These are phyloP conservation scores for Monoplex corrugatus DNA, from an alignment of 2,888 invertebrate species.

Conservation along the genomic window DNA sequence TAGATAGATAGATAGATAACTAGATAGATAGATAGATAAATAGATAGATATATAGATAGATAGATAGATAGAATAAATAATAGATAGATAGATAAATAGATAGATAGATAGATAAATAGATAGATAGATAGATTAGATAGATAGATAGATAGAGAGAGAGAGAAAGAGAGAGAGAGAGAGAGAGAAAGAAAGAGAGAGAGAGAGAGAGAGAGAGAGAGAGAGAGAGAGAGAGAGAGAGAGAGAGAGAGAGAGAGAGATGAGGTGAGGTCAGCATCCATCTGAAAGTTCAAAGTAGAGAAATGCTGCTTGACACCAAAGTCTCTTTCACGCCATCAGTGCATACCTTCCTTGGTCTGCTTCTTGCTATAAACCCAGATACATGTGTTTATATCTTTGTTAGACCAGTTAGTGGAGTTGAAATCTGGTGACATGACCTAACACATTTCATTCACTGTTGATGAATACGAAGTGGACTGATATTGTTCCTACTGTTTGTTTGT, in stretches of 20 bases:
- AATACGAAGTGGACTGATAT: too few species aligned
- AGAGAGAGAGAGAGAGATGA: background rate
- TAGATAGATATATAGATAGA: background rate
- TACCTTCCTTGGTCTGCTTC: too few species aligned
- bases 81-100: background rate
- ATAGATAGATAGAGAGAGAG: background rate
- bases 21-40: background rate
- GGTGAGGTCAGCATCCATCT: too few species aligned
- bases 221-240: conserved; percentile 2
- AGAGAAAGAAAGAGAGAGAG: conserved; percentile 2
- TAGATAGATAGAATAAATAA: background rate
- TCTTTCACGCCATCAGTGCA: too few species aligned
- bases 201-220: background rate
- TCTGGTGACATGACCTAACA: too few species aligned
- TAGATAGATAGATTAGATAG: background rate
- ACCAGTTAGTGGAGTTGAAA: too few species aligned
- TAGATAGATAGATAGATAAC: background rate
- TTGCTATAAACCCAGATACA: too few species aligned
- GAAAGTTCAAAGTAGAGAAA: too few species aligned
- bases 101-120: background rate
- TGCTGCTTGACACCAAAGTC: too few species aligned
- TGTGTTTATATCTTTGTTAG: too few species aligned
- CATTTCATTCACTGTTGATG: too few species aligned
- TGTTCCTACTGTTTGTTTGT: too few species aligned
- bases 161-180: background rate